A percentile compares a stretch with the other conserved stretches of the same genome.
phyloP scores from a whole-genome alignment of 2,113 vertebrate species.

The Oriolus oriolus region DNA sequence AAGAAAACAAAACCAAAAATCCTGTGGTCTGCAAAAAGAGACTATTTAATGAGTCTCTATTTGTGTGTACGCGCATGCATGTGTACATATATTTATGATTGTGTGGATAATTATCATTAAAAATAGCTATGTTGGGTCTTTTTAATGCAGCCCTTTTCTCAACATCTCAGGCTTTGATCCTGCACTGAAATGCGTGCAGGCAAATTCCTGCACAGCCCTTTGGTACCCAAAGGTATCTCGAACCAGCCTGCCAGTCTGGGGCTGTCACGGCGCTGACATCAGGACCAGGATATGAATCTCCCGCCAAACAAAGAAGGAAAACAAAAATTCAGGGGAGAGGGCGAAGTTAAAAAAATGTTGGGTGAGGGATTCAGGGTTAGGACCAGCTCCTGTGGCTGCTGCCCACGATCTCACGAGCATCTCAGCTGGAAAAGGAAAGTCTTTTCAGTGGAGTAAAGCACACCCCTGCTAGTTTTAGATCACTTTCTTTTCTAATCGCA shows the following conservation, averaged over 20 bases:
- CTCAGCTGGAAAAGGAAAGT: background rate
- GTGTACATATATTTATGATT: conserved; percentile 34
- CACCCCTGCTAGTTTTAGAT: background rate
- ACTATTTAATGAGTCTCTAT: conserved; percentile 22
- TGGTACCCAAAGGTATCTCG: background rate
- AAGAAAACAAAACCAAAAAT: background rate
- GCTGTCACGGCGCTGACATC: background rate
- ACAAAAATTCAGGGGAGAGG: background rate
- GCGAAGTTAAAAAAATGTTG: background rate
- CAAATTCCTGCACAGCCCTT: background rate
- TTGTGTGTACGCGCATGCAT: fast-evolving
- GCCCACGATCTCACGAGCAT: background rate
- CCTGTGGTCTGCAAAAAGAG: conserved; percentile 19
- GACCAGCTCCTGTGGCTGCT: background rate
- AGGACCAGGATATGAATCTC: background rate
- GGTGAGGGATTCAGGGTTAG: background rate
- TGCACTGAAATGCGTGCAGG: background rate
- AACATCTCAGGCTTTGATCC: background rate
- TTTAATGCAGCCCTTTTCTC: background rate
- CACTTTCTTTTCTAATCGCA: background rate
- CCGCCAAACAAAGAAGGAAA: background rate
- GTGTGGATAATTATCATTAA: conserved; percentile 24
- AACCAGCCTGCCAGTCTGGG: background rate
- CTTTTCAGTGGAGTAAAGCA: background rate
- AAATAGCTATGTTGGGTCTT: background rate